Evolutionary conservation across 1,140 invertebrate genomes (phyloP).

Genomic region (Ooceraea biroi): DNA sequence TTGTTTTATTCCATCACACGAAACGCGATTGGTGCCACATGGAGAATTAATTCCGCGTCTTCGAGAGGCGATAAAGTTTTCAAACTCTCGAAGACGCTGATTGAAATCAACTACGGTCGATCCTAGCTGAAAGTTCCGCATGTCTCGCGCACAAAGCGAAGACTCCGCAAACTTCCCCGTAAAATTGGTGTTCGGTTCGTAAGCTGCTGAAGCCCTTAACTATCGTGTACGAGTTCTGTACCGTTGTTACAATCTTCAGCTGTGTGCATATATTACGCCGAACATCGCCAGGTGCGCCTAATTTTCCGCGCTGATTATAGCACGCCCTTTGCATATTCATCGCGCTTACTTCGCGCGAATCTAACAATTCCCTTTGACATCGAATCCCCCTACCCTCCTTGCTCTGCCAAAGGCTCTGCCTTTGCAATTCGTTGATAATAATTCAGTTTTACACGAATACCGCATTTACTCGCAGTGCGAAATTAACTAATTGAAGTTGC

Average conservation of each 20-base stretch:
- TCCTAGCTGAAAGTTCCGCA: constrained; percentile 15
- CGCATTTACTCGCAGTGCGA: neutral
- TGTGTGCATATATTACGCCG: constrained; percentile 10
- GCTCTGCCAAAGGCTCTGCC: neutral
- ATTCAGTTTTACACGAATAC: neutral
- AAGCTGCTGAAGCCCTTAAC: constrained; percentile 26
- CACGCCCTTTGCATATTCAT: constrained; percentile 33
- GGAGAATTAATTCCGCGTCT: neutral
- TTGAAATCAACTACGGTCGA: constrained; percentile 25
- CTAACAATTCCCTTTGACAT: neutral
- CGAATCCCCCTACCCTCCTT: neutral
- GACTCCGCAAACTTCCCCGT: neutral
- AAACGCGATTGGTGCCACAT: neutral
- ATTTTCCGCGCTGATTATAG: constrained; percentile 32
- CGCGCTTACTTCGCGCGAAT: neutral
- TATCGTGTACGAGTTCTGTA: neutral
- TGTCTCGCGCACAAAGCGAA: constrained; percentile 30
- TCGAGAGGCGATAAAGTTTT: constrained; percentile 3
- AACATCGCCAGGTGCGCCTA: neutral
- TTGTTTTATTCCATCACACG: neutral
- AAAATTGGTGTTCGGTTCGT: constrained; percentile 14
- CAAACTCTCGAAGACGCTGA: too few relatives aligned
- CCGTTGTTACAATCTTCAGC: neutral
- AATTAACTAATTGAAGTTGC: neutral
- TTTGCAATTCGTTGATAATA: neutral